Conservation (phyloP, 2,797 vertebrate species). For the Channa striata region DNA sequence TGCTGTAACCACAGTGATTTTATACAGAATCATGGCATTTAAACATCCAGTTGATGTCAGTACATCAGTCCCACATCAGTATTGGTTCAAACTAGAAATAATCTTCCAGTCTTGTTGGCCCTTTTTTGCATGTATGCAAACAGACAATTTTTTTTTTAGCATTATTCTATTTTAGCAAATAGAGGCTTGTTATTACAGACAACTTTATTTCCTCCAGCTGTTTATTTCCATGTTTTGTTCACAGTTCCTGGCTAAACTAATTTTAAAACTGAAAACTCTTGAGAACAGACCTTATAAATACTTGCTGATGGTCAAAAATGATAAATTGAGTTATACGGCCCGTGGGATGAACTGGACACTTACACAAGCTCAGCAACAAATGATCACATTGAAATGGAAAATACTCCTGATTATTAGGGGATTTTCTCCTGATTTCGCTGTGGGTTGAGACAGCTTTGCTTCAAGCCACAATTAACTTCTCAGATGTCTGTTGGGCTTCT, state of each 20-base stretch:
- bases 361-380: constrained; percentile 31
- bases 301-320: constrained; percentile 13
- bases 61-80: too few species aligned
- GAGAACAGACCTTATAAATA: too few species aligned
- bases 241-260: background rate
- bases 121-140: too few species aligned
- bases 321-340: constrained; percentile 18
- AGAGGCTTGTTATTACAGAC: background rate
- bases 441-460: background rate
- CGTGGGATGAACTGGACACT: background rate
- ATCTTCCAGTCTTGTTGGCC: too few species aligned
- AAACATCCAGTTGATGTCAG: too few species aligned
- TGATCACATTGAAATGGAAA: constrained; percentile 8
- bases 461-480: background rate
- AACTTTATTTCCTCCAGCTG: background rate
- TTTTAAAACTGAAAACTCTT: constrained; percentile 6
- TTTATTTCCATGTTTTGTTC: background rate
- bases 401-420: constrained; percentile 28
- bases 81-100: too few species aligned
- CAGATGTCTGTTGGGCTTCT: background rate
- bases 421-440: constrained; percentile 20
- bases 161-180: background rate
- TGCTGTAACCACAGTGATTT: constrained; percentile 24
- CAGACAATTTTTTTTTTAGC: background rate
- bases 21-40: background rate